Conservation (phyloP, 2,888 invertebrate genomes). For the Tipula unca region DNA sequence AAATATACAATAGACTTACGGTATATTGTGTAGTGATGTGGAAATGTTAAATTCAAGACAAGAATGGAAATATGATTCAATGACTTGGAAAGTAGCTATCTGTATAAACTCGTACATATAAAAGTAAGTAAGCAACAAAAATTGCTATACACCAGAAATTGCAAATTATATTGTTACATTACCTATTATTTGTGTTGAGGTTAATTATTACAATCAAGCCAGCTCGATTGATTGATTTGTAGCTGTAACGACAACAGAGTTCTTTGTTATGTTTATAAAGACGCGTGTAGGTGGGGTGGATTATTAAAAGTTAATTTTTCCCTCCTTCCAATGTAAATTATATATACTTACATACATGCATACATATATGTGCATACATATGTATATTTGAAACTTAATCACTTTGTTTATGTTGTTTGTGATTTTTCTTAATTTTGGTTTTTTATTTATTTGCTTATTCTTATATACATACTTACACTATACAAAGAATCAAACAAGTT, state of each 20-base stretch:
- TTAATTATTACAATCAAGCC: neutral
- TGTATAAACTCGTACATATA: neutral
- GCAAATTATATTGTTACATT: neutral
- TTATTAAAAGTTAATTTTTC: neutral
- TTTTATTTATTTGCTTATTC: neutral
- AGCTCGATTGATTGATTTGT: neutral
- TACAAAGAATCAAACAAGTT: neutral
- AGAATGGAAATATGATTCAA: slow-evolving; percentile 14
- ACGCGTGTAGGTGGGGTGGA: neutral
- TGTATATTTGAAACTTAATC: neutral
- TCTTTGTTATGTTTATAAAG: neutral
- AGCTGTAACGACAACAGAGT: neutral
- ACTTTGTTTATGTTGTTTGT: neutral
- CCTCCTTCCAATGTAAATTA: neutral
- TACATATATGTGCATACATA: too few relatives aligned
- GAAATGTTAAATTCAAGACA: slow-evolving; percentile 9
- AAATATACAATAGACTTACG: neutral
- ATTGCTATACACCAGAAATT: neutral
- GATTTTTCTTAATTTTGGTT: neutral
- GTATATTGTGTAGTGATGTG: slow-evolving; percentile 14
- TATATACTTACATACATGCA: too few relatives aligned
- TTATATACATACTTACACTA: neutral
- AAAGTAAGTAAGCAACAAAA: neutral
- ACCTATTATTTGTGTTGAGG: neutral
- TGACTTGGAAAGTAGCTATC: neutral